Conservation (phyloP, 2,888 invertebrate species). For the Cataglyphis albicans region DNA sequence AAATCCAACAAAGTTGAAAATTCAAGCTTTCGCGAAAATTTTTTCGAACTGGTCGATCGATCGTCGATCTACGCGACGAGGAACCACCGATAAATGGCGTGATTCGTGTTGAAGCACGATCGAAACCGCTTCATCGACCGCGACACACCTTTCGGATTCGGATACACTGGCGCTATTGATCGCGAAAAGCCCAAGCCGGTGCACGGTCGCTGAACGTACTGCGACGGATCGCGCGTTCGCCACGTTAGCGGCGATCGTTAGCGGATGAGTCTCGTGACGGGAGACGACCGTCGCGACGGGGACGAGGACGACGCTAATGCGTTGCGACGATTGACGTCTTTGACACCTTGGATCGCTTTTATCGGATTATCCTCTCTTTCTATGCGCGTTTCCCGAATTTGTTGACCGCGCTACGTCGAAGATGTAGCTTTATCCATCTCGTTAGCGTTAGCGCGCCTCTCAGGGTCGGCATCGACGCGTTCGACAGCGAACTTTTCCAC, state of each 20-base stretch:
- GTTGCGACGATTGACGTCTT: conserved; percentile 69
- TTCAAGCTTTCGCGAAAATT: not conserved
- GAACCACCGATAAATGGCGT: not conserved
- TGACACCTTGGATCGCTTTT: conserved; percentile 74
- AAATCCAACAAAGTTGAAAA: not conserved
- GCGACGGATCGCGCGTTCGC: conserved; percentile 55
- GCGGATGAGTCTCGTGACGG: conserved; percentile 68
- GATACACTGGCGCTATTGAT: conserved; percentile 30
- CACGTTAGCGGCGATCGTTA: conserved; percentile 63
- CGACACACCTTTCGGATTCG: conserved; percentile 8
- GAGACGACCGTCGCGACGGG: conserved; percentile 10
- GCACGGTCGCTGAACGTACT: conserved; percentile 35
- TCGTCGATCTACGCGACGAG: not conserved
- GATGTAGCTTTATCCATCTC: conserved; percentile 61
- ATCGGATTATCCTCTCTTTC: conserved; percentile 14
- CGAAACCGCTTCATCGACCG: not conserved
- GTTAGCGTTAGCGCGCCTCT: conserved; percentile 58
- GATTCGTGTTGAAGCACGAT: not conserved
- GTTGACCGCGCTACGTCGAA: not conserved
- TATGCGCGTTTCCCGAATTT: not conserved
- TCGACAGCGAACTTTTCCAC: conserved; percentile 3
- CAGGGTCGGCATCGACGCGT: conserved; percentile 34
- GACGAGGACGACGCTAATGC: conserved; percentile 62
- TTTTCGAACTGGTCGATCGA: not conserved
- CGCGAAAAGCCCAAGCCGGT: not conserved